Percentiles rank a stretch among this genome's conserved stretches.
Evolutionary conservation across 2,797 vertebrate species (phyloP).

Genomic region (Pipistrellus pygmaeus): DNA sequence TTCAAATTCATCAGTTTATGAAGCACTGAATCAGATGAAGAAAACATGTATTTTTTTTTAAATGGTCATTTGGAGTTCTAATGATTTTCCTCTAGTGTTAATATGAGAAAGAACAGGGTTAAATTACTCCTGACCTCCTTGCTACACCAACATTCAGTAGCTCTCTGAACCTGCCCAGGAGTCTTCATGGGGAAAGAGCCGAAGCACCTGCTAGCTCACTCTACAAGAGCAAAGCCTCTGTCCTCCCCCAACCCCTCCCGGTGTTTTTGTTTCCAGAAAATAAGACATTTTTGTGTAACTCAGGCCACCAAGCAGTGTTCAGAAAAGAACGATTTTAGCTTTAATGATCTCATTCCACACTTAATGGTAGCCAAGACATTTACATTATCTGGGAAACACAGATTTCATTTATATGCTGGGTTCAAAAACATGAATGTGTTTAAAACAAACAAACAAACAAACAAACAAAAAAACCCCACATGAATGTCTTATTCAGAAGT

Average conservation of each 20-base stretch:
- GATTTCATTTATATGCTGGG: slow-evolving; percentile 45
- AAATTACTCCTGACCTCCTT: neutral
- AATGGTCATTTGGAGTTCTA: neutral
- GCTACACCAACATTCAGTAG: neutral
- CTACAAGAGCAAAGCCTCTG: neutral
- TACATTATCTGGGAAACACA: slow-evolving; percentile 53
- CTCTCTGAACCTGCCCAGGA: neutral
- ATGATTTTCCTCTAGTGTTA: neutral
- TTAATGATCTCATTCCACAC: neutral
- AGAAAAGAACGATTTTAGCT: neutral
- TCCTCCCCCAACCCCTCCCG: rapidly evolving
- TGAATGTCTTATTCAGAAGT: neutral
- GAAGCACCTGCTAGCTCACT: neutral
- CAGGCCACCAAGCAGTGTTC: neutral
- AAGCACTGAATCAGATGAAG: slow-evolving; percentile 1
- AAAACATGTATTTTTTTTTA: neutral
- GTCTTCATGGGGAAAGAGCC: neutral
- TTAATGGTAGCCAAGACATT: neutral
- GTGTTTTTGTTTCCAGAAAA: neutral
- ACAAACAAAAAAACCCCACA: neutral
- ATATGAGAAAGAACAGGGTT: neutral
- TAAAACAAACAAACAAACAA: too few species aligned
- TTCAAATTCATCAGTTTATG: slow-evolving; percentile 24
- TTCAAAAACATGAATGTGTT: slow-evolving; percentile 39
- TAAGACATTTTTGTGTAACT: neutral